These are phyloP conservation scores for Lordiphosa stackelbergi DNA, from an alignment of 1,140 invertebrate species.

Conservation along the genomic window DNA sequence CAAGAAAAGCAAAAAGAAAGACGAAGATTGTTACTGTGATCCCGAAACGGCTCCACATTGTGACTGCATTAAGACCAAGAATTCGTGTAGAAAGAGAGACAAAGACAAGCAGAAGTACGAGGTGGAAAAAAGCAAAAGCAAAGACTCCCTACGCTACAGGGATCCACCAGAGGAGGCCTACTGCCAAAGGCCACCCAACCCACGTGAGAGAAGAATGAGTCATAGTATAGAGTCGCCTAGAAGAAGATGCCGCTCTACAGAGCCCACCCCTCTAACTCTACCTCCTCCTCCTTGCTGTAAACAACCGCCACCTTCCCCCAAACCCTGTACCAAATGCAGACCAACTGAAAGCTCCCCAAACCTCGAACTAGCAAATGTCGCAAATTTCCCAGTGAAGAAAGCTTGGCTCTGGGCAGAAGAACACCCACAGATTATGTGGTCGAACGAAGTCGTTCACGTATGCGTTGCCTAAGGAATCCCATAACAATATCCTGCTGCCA, in stretches of 20 bases:
- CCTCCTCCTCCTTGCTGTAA: background rate
- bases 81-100: background rate
- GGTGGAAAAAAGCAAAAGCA: background rate
- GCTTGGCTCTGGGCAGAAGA: too few relatives aligned
- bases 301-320: background rate
- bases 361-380: background rate
- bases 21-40: background rate
- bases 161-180: background rate
- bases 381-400: background rate
- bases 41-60: background rate
- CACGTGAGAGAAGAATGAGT: background rate
- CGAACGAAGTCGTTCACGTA: background rate
- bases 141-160: too few relatives aligned
- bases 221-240: background rate
- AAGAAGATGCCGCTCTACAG: background rate
- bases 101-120: background rate
- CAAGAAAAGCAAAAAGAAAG: background rate
- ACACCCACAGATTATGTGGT: slow-evolving; percentile 3
- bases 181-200: background rate
- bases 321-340: background rate
- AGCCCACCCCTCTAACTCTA: background rate
- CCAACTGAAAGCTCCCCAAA: too few relatives aligned
- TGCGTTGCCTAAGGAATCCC: background rate
- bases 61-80: background rate
- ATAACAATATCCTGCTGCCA: background rate